Base-by-base conservation (phyloP, 2,797 vertebrate genomes). In the Eleutherodactylus coqui region DNA sequence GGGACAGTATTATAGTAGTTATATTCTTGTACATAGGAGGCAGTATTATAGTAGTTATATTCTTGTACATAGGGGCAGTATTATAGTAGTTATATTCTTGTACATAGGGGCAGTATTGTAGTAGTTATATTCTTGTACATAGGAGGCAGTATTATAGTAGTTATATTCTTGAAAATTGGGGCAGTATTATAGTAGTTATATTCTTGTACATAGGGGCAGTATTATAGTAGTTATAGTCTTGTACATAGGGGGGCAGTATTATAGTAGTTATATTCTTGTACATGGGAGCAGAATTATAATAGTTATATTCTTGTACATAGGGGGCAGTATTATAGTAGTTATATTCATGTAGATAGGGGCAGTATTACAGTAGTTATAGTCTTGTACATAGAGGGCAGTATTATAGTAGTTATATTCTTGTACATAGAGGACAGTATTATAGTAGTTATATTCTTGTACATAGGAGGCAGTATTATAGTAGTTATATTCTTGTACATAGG, bases 321-420 rank as follows among this genome's bases (percentile, higher is more conserved):
- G 32, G 9, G 6, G 32, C 62, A 34, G 62, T 67, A 67, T 67
- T 67, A 67, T 67, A 67, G 62, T 67, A 67, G 62, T 64, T 64
- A 64, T 64, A 64, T 64, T 64, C 60, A 16, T 64, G 60, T 32
- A 64, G 13, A 64, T 64, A 67, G 32, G 32, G 1, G 29, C 62
- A 67, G 62, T 67, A 67, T 67, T 67, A 67, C 36, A 67, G 62
- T 67, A 67, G 62, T 17, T 67, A 67, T 67, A 67, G 34, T 67
- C 62, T 36, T 67, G 62, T 67, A 67, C 16, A 67, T 36, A 67
- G 62, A n/a, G 32, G 1, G 29, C 16, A 36, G 62, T 67, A 67
- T 67, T 67, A 67, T 67, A 67, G 62, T 67, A 67, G 62, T 34
- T 67, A 67, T 67, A 67, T 67, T 67, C 62, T 67, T 67, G 62